These are phyloP conservation scores for Onthophagus sagittarius DNA, from an alignment of 2,888 invertebrate genomes.

Conservation along the genomic window DNA sequence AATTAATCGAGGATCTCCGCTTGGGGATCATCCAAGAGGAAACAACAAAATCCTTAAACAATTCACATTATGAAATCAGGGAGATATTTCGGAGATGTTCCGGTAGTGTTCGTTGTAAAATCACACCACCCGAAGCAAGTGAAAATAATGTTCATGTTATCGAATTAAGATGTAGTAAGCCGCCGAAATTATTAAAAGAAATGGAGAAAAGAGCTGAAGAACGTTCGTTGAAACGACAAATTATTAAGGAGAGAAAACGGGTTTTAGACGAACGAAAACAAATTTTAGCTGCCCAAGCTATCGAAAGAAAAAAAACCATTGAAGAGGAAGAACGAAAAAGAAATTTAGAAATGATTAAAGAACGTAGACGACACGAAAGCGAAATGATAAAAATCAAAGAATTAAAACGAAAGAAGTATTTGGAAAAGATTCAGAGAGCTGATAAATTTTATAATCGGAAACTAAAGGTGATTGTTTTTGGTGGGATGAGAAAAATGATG, in stretches of 20 bases:
- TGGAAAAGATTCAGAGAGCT: constrained; percentile 48
- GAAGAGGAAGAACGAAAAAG: constrained; percentile 60
- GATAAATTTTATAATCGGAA: constrained; percentile 46
- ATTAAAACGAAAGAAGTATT: constrained; percentile 48
- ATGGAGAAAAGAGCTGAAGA: constrained; percentile 71
- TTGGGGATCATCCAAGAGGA: constrained; percentile 66
- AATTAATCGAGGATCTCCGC: constrained; percentile 69
- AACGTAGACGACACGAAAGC: constrained; percentile 56
- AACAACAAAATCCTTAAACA: constrained; percentile 56
- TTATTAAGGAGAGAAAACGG: constrained; percentile 53
- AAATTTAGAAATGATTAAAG: constrained; percentile 59
- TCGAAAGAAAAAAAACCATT: constrained; percentile 54
- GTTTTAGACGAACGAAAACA: constrained; percentile 52
- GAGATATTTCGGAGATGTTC: constrained; percentile 47
- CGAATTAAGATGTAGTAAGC: constrained; percentile 53
- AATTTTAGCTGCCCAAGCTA: constrained; percentile 60
- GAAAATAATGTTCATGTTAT: constrained; percentile 41
- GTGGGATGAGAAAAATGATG: constrained; percentile 43
- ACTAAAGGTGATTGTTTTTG: constrained; percentile 43
- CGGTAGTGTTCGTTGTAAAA: constrained; percentile 47
- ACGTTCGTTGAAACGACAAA: constrained; percentile 50
- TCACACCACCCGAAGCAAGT: constrained; percentile 48
- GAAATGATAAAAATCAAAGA: constrained; percentile 57
- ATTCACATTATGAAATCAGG: constrained; percentile 56
- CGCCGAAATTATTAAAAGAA: constrained; percentile 65